Evolutionary conservation across 2,797 vertebrate genomes (phyloP), one percentile per base, ranked within the genome.

Genomic region (Amphiprion clarkii): DNA sequence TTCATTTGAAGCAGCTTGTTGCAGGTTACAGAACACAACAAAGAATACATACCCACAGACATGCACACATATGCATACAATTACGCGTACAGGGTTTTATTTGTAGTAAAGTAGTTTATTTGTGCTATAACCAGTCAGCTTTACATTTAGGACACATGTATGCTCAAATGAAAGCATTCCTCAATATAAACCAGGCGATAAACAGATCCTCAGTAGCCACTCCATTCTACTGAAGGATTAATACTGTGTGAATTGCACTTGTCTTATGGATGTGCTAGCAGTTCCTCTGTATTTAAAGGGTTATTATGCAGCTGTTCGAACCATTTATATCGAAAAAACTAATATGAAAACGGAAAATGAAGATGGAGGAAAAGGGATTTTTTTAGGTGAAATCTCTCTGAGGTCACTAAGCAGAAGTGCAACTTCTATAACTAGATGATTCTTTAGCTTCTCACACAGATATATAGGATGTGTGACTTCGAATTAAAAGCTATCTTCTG

Each of bases 351-450:
- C 66, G 36, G 0, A 54, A 42, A 67, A 53, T 6, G 54, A 40
- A 16, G 0, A 8, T 17, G 21, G 0, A 39, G 1, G 2, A 44
- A 25, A 46, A 1, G 2, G 12, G 17, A 8, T 23, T 31, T 31
- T 14, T 48, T 12, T 13, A 31, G 55, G 62, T 10, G 10, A 51
- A 68, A 54, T 55, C 1, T 71, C 21, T 25, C 19, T 53, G 10
- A 42, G 31, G 13, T 65, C 60, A 69, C n/a, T 51, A 7, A 51
- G 48, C 40, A 78, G 62, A 73, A 87, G 74, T 67, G 53, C 5
- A 23, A 4, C 8, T 65, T 58, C 10, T 40, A 2, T 17, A n/a
- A 49, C 68, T 64, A 52, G 1, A 31, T 23, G 25, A n/a, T 61
- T 17, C 55, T 81, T 17, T 48, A 64, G 40, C 27, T 59, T 21